Base-by-base conservation (phyloP, 2,888 invertebrate species). In the Caenorhabditis virilis region DNA sequence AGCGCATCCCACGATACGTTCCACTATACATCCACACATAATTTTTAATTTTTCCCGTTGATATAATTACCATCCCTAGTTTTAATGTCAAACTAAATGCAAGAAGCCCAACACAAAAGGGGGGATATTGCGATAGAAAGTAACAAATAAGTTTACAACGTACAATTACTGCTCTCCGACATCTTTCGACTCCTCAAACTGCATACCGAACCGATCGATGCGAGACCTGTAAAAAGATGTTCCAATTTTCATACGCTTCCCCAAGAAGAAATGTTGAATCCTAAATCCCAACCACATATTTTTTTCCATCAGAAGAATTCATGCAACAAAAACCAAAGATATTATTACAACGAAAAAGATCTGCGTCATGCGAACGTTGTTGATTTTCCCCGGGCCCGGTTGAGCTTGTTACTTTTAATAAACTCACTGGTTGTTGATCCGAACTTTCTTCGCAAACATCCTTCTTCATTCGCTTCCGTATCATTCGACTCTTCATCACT, bases 101-200 rank as follows among this genome's bases (percentile, higher is more conserved):
- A 20, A 20, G 22, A 47, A 49, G 22, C 15, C 46, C n/a, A 25
- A 46, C 20, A 45, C 6, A 41, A 47, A 49, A 41, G 35, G 20
- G 13, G 33, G 27, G 20, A 39, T 43, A 13, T 13, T 26, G 13
- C 26, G 30, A 49, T 49, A 50, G 49, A 58, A 56, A 51, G 48
- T 16, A 18, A 39, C 39, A 30, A 36, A 51, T 27, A 18, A 42
- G 41, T 53, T 45, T 54, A 64, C 64, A 59, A 65, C 66, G 43
- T 62, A 68, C 68, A 68, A 52, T 58, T 69, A 48, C 68, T 65
- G 49, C 65, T 57, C 11, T 65, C 65, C 20, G 71, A 72, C 38
- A 56, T 36, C 33, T 57, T 65, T 1, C 71, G 56, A 39, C 53
- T 59, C 18, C 71, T 36, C 30, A 68, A 59, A 42, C 56, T 65